Evolutionary conservation across 2,797 vertebrate genomes (phyloP), one percentile per base, ranked within the genome.

Genomic region (Apogon hyalosoma): DNA sequence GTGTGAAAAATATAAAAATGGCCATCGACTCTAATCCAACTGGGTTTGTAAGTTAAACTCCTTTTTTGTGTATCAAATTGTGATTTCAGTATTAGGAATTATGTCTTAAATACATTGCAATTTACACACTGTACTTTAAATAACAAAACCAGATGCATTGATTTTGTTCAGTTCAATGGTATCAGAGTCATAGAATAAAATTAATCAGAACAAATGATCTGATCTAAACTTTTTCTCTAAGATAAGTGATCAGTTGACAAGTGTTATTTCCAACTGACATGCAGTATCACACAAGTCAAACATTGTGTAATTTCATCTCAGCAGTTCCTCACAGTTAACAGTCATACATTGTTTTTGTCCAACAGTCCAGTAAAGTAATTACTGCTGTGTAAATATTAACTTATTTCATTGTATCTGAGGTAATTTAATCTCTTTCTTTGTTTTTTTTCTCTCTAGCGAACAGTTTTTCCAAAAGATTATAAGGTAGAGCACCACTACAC

Each of bases 401-500:
- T 11, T 10, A 13, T 54, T 48, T 64, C 1, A 13, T 58, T 1
- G 3, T 31, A 1, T 46, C 12, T 40, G 10, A 4, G 5, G 62
- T 53, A 11, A 49, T 46, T 54, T 56, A 4, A 71, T 71, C 0
- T 39, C 68, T 43, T 28, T 11, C 61, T 21, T 45, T 6, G 6
- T 67, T 63, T 56, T 24, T 13, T 71, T 41, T 68, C 46, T 7
- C 60, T 71, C n/a, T 75, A 95, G 94, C 83, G 87, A 53, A 64
- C 81, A 49, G 93, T 93, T 10, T 95, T 95, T 83, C 94, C 94
- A 10, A 93, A 86, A 73, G 79, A 95, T 84, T 95, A 95, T 75
- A 16, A 83, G 62, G 87, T 94, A 28, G 69, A 69, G 36, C 94
- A 94, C 73, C 83, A 63, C 77, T 94, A 93, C 77, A 88, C 80